Base-by-base conservation (phyloP, 2,797 vertebrate species). In the Tapirus indicus region DNA sequence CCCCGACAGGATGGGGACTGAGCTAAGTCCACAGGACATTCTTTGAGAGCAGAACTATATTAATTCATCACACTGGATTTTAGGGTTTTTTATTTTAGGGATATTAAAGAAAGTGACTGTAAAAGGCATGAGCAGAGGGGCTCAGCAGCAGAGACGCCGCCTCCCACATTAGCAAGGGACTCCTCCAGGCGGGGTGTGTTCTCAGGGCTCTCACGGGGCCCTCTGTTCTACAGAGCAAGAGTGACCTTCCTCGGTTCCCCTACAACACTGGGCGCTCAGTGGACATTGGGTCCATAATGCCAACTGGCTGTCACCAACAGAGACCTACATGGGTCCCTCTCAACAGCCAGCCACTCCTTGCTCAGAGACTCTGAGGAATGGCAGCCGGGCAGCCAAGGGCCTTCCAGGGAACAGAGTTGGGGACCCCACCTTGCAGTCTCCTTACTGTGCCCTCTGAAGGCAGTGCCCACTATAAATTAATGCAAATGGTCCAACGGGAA, bases 361-460 rank as follows among this genome's bases (percentile, higher is more conserved):
- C 41, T 20, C 2, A 4, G 44, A 38, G 16, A 17, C 54, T 88
- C 68, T 56, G 77, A 69, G 68, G 62, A 47, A 29, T 6, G 38
- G 77, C 38, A 89, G 32, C 66, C 38, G 41, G 60, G 79, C 14
- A 87, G 64, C 69, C n/a, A 6, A 62, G n/a, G 41, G 32, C 62
- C 52, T 32, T 66, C 38, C 49, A 41, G 41, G n/a, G 47, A 92
- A 56, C 23, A 41, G 77, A 64, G 82, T 0, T 41, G n/a, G 74
- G 68, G 72, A 16, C 8, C 27, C 60, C 20, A 49, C 21, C 32
- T 25, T 54, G 60, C 14, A 41, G 20, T 52, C 32, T 91, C 88
- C 47, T 82, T 95, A 1, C 27, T n/a, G 82, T 32, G 84, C 93
- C 96, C 96, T 92, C 96, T 92, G 86, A 87, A 84, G 95, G 87